These are phyloP conservation scores for Phragmatobia fuliginosa DNA, from an alignment of 2,888 invertebrate genomes.

Conservation along the genomic window DNA sequence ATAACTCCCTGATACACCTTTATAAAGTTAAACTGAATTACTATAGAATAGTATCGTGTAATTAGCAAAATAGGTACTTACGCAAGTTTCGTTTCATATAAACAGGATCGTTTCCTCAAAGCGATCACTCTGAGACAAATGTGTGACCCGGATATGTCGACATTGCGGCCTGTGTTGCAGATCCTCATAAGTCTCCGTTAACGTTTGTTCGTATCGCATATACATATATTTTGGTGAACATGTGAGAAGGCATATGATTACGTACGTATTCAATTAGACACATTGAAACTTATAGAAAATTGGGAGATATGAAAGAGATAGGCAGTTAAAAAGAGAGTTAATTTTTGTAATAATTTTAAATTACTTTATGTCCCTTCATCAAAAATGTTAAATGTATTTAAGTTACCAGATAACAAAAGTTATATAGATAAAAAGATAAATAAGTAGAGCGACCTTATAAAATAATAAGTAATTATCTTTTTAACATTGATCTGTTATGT, in stretches of 20 bases:
- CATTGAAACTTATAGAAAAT: neutral
- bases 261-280: neutral
- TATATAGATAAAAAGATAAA: neutral
- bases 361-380: neutral
- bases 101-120: constrained; percentile 12
- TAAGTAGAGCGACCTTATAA: neutral
- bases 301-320: constrained; percentile 20
- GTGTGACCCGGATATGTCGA: constrained; percentile 9
- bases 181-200: constrained; percentile 8
- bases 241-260: neutral
- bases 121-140: constrained; percentile 6
- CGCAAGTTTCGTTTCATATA: constrained; percentile 10
- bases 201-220: neutral
- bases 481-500: neutral
- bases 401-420: neutral
- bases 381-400: too few species aligned
- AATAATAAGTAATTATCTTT: neutral
- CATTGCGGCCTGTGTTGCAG: neutral
- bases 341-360: too few species aligned
- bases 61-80: neutral
- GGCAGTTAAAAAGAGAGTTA: neutral
- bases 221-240: neutral
- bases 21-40: neutral
- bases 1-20: neutral
- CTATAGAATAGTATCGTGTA: neutral